Evolutionary conservation across 2,888 invertebrate genomes (phyloP), one percentile per base, ranked within the genome.

Genomic region (Eilema sororculum): DNA sequence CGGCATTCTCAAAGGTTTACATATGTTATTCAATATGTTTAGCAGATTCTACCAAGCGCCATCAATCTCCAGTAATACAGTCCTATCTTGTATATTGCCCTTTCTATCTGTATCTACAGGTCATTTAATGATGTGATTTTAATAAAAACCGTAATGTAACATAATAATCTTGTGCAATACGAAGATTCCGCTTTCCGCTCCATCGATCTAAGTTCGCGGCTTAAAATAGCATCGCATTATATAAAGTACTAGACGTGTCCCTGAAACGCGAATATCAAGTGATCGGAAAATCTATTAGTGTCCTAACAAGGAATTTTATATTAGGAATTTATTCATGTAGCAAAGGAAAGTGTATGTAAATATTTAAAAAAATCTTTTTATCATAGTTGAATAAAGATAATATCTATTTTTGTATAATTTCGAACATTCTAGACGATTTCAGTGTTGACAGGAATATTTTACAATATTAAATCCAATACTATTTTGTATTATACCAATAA

Each of bases 301-400:
- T 63, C n/a, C 62, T 64, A 64, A 46, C 22, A 56, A 69, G 37
- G 57, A 69, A 61, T 61, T 65, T 58, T 60, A 64, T 58, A 64
- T 64, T 58, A 68, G 58, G 64, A 65, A 52, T 25, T 65, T 30
- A 60, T 52, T 52, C 24, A 59, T 0, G 20, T 28, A 30, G 58
- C 22, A 8, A 60, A 25, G 16, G 28, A 67, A 24, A 61, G 52
- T 71, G 65, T 78, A 52, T 52, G 52, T 52, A 69, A 76, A 70
- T 74, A 78, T 74, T 69, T 71, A 69, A 28, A 25, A 68, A 25
- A 9, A 28, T 46, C 56, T 68, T 74, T 74, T 72, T 71, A 65
- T 57, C 52, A 22, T 65, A 69, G 69, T 33, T 13, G 30, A 68
- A 24, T 59, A 59, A 69, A 24, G 0, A 46, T 58, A 64, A 56